Evolutionary conservation across 2,888 invertebrate species (phyloP).

Genomic region (Dasysyrphus tricinctus): DNA sequence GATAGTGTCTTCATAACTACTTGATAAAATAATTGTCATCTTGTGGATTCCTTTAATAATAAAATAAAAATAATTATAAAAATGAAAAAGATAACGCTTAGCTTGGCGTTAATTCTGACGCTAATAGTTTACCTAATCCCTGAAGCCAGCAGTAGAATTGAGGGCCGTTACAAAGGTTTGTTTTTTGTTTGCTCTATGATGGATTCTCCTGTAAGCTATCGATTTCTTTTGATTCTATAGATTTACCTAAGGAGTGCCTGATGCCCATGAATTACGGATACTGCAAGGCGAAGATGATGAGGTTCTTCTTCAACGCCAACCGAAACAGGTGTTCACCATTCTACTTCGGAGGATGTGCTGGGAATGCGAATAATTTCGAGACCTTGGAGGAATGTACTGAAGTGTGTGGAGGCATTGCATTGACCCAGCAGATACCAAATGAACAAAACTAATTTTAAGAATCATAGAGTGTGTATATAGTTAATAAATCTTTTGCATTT

Average conservation of each 20-base stretch:
- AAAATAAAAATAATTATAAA: neutral
- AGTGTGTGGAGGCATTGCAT: constrained; percentile 67
- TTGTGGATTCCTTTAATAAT: neutral
- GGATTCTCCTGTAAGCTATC: neutral
- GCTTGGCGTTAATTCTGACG: constrained; percentile 39
- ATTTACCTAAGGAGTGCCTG: constrained; percentile 86
- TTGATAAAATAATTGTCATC: constrained; percentile 58
- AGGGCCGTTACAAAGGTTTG: constrained; percentile 57
- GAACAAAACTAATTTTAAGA: constrained; percentile 10
- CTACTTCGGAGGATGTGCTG: constrained; percentile 89
- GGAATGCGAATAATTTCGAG: constrained; percentile 90
- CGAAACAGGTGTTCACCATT: constrained; percentile 87
- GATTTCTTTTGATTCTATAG: constrained; percentile 62
- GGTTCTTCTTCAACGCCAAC: constrained; percentile 89
- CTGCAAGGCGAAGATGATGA: constrained; percentile 88
- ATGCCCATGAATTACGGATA: constrained; percentile 88
- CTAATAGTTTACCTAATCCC: constrained; percentile 41
- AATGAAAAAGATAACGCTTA: constrained; percentile 57
- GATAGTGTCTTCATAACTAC: constrained; percentile 67
- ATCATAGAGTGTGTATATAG: constrained; percentile 29
- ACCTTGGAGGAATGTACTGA: constrained; percentile 86
- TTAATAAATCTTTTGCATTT: constrained; percentile 52
- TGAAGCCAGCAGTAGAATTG: constrained; percentile 36
- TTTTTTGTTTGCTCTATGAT: neutral
- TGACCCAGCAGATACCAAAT: constrained; percentile 7